phyloP scores from a whole-genome alignment of 2,888 invertebrate species.

The Drosophila cracens region DNA sequence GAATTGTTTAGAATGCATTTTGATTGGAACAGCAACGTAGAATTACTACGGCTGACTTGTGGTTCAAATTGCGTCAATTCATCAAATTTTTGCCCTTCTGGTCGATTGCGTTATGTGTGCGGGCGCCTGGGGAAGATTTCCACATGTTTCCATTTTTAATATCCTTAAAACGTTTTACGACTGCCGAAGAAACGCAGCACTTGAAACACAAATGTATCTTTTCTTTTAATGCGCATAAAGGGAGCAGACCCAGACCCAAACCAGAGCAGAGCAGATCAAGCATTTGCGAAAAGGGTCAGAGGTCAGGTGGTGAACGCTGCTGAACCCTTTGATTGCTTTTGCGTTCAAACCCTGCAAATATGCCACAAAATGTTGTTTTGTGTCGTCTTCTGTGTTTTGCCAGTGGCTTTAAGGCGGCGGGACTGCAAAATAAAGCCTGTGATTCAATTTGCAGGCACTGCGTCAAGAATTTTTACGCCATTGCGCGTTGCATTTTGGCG shows the following conservation, averaged over 20 bases:
- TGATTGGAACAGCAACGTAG: conserved; percentile 28
- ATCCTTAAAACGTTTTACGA: conserved; percentile 71
- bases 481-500: conserved; percentile 55
- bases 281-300: conserved; percentile 23
- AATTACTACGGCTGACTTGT: conserved; percentile 40
- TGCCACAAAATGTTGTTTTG: conserved; percentile 6
- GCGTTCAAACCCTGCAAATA: conserved; percentile 3
- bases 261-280: neutral
- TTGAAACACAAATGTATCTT: conserved; percentile 66
- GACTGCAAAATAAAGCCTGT: conserved; percentile 8
- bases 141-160: conserved; percentile 64
- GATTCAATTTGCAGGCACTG: conserved; percentile 64
- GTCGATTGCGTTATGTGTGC: conserved; percentile 18
- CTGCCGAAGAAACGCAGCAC: conserved; percentile 55
- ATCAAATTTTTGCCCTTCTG: conserved; percentile 54
- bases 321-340: conserved; percentile 37
- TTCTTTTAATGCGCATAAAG: conserved; percentile 63
- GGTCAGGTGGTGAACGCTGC: conserved; percentile 13
- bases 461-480: conserved; percentile 64
- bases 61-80: conserved; percentile 63
- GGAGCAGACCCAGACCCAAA: conserved; percentile 26
- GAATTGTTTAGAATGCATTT: neutral
- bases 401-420: conserved; percentile 35
- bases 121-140: conserved; percentile 19
- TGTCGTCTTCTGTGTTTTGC: neutral